phyloP scores from a whole-genome alignment of 1,140 invertebrate genomes.

The Tetramorium parvispinum region DNA sequence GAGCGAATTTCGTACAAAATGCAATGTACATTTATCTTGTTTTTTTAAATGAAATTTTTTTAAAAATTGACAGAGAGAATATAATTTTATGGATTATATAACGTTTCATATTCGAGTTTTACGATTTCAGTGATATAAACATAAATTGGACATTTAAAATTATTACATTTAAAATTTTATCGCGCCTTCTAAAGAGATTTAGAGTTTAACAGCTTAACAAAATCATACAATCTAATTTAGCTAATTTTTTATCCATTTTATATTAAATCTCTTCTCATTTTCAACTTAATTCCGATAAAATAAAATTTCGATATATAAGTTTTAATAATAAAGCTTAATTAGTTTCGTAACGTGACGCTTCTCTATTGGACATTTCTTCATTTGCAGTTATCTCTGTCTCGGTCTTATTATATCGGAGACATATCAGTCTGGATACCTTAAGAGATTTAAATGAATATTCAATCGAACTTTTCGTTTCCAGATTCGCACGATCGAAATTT shows the following conservation, averaged over 20 bases:
- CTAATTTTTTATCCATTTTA: background rate
- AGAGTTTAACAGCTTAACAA: too few species aligned
- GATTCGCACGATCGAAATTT: background rate
- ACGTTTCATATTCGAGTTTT: background rate
- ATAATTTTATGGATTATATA: background rate
- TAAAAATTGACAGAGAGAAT: background rate
- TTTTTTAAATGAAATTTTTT: background rate
- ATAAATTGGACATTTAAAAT: background rate
- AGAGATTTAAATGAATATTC: background rate
- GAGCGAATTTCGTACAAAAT: background rate
- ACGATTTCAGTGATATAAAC: background rate
- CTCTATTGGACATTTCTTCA: background rate
- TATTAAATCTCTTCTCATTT: background rate
- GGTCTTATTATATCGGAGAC: background rate
- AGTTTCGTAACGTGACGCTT: background rate
- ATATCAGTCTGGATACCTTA: background rate
- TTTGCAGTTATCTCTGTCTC: too few species aligned
- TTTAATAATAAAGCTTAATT: slow-evolving; percentile 12
- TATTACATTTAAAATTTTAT: background rate
- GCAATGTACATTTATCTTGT: background rate
- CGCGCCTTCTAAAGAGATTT: background rate
- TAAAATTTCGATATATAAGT: background rate
- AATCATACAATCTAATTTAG: background rate
- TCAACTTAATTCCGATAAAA: slow-evolving; percentile 3
- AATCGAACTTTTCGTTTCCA: background rate